Conservation (phyloP, 2,888 invertebrate species). For the Drosophila stalkeri region DNA sequence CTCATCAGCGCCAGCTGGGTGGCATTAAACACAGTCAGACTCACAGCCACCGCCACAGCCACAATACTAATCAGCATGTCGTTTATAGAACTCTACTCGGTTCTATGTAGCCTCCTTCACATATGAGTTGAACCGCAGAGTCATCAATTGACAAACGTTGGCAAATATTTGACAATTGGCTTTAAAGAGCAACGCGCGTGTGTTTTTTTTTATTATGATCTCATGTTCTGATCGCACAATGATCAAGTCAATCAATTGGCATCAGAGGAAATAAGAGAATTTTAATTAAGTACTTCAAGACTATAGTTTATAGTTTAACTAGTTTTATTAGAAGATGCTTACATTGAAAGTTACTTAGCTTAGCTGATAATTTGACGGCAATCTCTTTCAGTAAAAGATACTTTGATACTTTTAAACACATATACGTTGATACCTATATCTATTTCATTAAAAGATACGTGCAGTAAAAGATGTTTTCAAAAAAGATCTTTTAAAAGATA, state of each 20-base stretch:
- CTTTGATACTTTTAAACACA: background rate
- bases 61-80: slow-evolving; percentile 38
- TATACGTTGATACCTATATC: background rate
- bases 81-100: background rate
- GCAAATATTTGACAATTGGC: slow-evolving; percentile 27
- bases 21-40: slow-evolving; percentile 48
- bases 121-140: slow-evolving; percentile 28
- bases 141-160: slow-evolving; percentile 37
- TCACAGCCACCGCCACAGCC: slow-evolving; percentile 38
- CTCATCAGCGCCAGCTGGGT: slow-evolving; percentile 45
- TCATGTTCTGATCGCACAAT: slow-evolving; percentile 19
- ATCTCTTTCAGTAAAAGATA: background rate
- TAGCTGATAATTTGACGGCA: too few species aligned
- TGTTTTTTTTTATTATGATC: slow-evolving; percentile 22
- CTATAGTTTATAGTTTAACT: background rate
- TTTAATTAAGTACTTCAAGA: background rate
- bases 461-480: background rate
- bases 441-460: background rate
- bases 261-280: background rate
- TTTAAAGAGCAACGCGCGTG: slow-evolving; percentile 1
- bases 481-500: too few species aligned
- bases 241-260: background rate
- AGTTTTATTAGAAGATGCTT: background rate
- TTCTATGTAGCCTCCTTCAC: slow-evolving; percentile 14
- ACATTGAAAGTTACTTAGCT: background rate